Percentiles rank a stretch among this genome's conserved stretches.
Conservation (phyloP, 2,113 vertebrate genomes). For the Ageneiosus marmoratus region DNA sequence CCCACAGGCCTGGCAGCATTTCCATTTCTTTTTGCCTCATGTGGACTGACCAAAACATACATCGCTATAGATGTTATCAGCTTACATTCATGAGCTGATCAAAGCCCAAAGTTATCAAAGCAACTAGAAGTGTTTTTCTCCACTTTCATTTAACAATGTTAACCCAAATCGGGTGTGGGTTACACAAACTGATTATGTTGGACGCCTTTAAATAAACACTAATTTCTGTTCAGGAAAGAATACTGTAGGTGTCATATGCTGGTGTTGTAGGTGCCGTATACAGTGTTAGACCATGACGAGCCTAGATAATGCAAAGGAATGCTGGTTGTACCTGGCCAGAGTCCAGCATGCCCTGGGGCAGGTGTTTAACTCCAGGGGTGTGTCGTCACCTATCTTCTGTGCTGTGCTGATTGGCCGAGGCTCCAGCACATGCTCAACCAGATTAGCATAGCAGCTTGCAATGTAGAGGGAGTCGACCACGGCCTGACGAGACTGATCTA, state of each 20-base stretch:
- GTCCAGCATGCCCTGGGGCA: constrained; percentile 93
- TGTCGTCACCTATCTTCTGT: constrained; percentile 93
- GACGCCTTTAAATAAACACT: not conserved
- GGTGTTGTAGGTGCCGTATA: not conserved
- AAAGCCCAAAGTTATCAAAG: constrained; percentile 38
- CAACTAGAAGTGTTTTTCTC: constrained; percentile 22
- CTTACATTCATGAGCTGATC: constrained; percentile 42
- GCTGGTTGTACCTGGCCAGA: constrained; percentile 81
- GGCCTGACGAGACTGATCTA: constrained; percentile 92
- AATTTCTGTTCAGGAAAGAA: not conserved
- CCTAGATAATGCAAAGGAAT: not conserved
- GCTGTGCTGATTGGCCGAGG: constrained; percentile 90
- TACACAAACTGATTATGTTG: not conserved
- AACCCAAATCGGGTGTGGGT: not conserved
- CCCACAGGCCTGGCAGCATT: constrained; percentile 14
- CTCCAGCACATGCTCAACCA: constrained; percentile 93
- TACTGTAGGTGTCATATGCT: not conserved
- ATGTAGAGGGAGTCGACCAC: constrained; percentile 93
- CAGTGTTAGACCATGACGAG: not conserved
- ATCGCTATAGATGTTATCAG: constrained; percentile 34
- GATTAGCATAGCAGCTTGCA: constrained; percentile 91
- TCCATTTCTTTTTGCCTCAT: constrained; percentile 30
- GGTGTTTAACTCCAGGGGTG: constrained; percentile 89
- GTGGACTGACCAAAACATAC: constrained; percentile 25
- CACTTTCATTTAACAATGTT: constrained; percentile 31